Evolutionary conservation across 1,140 invertebrate species (phyloP), one percentile per base, ranked within the genome.

Genomic region (Conopomorpha cramerella): DNA sequence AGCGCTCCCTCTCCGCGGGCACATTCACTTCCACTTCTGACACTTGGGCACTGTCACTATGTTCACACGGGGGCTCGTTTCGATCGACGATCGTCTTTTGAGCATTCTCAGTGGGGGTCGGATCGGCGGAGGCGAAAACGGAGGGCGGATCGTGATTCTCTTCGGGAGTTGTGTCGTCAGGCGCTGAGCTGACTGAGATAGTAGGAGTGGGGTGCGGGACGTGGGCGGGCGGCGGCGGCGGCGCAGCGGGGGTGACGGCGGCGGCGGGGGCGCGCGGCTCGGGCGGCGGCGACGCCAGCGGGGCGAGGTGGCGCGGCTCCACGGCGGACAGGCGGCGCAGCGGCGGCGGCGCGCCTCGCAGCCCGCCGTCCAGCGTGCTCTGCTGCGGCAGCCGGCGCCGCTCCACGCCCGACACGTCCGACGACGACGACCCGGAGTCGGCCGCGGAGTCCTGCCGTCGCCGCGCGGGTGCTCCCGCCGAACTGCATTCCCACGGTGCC

Each of bases 181-280:
- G 81, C 18, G 84, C 86, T 2, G 85, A 85, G 64, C 84, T 87
- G 16, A 88, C 86, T 63, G 85, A 87, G 45, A 88, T 88, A 18
- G 86, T 76, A n/a, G 86, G 86, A 3, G 86, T 80, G 43, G 73
- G 71, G 40, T 60, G 65, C 31, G 53, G 58, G 38, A 36, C 30
- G 38, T 30, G 35, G 39, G 44, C 25, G 40, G 49, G 50, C 55
- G 51, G 44, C 51, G 49, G 33, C 19, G 45, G 36, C 29, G 39
- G 39, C 42, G 36, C 30, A 43, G 39, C 39, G 40, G 34, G 34
- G 51, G 39, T 43, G 36, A 39, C 39, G 41, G 26, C 31, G 43
- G 28, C 44, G 35, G 27, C 48, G 42, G 35, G 58, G 34, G 50
- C 56, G 34, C 60, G 56, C 45, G 71, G 63, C 10, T 63, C 58